Percentiles rank a stretch among this genome's conserved stretches.
phyloP scores from a whole-genome alignment of 2,797 vertebrate genomes.

The Chrosomus eos region DNA sequence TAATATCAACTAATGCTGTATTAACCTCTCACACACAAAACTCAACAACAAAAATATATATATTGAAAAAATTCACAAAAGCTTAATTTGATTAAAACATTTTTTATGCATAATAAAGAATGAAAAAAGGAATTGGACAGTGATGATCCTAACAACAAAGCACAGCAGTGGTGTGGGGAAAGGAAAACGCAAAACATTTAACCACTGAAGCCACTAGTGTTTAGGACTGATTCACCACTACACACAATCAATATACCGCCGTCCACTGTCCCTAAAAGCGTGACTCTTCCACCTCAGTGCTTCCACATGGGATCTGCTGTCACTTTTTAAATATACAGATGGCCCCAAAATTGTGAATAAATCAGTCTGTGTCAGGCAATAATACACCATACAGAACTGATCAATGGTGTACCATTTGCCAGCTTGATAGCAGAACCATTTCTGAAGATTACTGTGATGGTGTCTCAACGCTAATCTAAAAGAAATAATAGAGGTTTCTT shows the following conservation, averaged over 20 bases:
- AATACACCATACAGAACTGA: neutral
- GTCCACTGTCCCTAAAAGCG: constrained; percentile 27
- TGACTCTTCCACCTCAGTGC: constrained; percentile 1
- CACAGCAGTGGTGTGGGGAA: neutral
- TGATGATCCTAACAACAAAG: neutral
- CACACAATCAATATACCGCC: constrained; percentile 22
- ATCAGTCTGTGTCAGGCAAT: constrained; percentile 24
- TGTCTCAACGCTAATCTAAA: neutral
- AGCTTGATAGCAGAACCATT: neutral
- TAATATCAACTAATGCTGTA: neutral
- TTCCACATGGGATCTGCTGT: constrained; percentile 27
- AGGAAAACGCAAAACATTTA: constrained; percentile 13
- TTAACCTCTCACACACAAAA: neutral
- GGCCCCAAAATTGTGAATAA: constrained; percentile 26
- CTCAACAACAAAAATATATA: constrained; percentile 7
- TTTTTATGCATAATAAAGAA: neutral
- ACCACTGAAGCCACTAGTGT: neutral
- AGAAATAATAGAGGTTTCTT: neutral
- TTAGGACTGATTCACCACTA: constrained; percentile 27
- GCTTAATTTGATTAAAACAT: neutral
- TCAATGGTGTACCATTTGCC: constrained; percentile 10
- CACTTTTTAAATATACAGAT: constrained; percentile 36
- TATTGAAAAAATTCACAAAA: neutral
- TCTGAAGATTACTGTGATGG: neutral
- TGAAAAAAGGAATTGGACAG: neutral